phyloP scores from a whole-genome alignment of 2,113 vertebrate genomes.

The Butorides virescens region DNA sequence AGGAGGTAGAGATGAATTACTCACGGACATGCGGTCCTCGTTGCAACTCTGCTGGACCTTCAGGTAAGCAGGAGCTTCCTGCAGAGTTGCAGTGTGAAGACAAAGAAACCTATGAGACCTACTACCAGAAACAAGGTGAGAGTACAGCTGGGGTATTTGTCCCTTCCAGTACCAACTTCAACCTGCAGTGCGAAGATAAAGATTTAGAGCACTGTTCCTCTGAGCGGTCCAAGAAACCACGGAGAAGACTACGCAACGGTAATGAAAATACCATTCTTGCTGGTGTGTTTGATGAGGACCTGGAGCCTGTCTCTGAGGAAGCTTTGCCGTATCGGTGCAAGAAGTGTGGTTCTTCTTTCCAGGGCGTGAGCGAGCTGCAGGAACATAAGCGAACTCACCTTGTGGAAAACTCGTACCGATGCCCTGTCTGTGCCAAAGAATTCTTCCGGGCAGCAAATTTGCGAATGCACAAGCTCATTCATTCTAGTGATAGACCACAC shows the following conservation, averaged over 20 bases:
- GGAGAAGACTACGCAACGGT: fast-evolving
- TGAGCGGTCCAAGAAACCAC: background rate
- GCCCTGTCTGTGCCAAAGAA: constrained; percentile 29
- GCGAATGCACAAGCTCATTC: constrained; percentile 57
- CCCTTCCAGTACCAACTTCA: background rate
- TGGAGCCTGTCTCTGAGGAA: background rate
- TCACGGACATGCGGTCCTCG: background rate
- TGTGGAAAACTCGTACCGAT: background rate
- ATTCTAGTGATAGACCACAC: constrained; percentile 35
- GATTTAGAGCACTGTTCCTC: background rate
- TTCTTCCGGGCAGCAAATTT: constrained; percentile 42
- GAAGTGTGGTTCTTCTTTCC: constrained; percentile 7
- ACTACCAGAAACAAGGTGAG: background rate
- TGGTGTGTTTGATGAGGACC: background rate
- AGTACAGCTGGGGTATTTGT: background rate
- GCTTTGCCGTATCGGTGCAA: background rate
- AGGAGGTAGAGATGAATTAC: background rate
- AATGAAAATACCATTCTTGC: background rate
- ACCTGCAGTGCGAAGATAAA: background rate
- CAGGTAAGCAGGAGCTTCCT: background rate
- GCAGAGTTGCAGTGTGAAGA: background rate
- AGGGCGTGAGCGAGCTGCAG: background rate
- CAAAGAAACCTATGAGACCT: background rate
- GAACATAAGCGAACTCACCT: background rate
- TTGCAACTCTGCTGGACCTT: background rate